Evolutionary conservation across 2,888 invertebrate genomes (phyloP).

Genomic region (Chorisops tibialis): DNA sequence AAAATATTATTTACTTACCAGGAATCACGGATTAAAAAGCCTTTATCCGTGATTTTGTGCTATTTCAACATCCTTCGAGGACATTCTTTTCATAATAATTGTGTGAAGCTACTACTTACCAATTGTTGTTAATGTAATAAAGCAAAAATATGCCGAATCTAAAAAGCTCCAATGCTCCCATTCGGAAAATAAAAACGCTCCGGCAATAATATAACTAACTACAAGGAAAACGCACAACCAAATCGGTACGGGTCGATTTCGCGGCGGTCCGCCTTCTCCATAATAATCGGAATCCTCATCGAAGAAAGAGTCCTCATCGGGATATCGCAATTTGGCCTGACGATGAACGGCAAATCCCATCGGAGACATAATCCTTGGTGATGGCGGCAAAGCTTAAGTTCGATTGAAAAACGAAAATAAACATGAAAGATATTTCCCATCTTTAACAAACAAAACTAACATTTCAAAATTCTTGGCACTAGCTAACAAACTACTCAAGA

Average conservation of each 20-base stretch:
- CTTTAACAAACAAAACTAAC: too few relatives aligned
- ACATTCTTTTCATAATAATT: too few relatives aligned
- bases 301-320: constrained; percentile 61
- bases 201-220: constrained; percentile 83
- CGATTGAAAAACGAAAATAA: neutral
- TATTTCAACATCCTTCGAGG: too few relatives aligned
- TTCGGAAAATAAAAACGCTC: constrained; percentile 78
- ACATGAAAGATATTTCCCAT: neutral
- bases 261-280: constrained; percentile 47
- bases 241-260: constrained; percentile 72
- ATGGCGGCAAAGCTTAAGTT: constrained; percentile 47
- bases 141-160: constrained; percentile 90
- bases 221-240: constrained; percentile 86
- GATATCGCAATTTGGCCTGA: constrained; percentile 54
- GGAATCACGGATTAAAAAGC: too few relatives aligned
- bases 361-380: constrained; percentile 66
- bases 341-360: constrained; percentile 64
- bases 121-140: constrained; percentile 89
- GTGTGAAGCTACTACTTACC: constrained; percentile 55
- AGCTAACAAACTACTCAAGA: neutral
- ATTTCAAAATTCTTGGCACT: neutral
- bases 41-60: too few relatives aligned
- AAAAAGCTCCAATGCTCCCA: constrained; percentile 86
- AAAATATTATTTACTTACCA: too few relatives aligned
- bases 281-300: constrained; percentile 52